Conservation (phyloP, 2,888 invertebrate species). For the Auanema freiburgensis region DNA sequence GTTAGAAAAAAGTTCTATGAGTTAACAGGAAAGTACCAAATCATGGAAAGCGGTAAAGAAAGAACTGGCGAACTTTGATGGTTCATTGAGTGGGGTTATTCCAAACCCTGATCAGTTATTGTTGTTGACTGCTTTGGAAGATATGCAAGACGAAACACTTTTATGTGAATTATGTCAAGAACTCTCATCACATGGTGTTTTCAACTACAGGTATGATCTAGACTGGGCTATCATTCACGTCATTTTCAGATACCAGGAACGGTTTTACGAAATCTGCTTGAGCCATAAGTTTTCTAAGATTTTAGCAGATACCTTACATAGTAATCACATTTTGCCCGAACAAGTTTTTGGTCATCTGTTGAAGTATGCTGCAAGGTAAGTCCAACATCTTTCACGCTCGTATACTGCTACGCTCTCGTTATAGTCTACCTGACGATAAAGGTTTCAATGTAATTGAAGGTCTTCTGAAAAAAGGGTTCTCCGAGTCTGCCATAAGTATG, state of each 20-base stretch:
- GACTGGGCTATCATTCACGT: conserved; percentile 6
- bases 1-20: background rate
- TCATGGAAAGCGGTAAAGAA: background rate
- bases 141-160: background rate
- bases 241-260: background rate
- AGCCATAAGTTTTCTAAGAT: too few species aligned
- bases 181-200: background rate
- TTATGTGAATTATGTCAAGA: background rate
- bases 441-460: too few species aligned
- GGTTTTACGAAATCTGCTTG: background rate
- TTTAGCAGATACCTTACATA: too few species aligned
- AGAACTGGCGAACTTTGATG: background rate
- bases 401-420: too few species aligned
- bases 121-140: background rate
- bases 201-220: conserved; percentile 12
- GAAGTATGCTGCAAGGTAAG: background rate
- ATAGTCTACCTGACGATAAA: too few species aligned
- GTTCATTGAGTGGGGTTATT: conserved; percentile 1
- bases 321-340: conserved; percentile 6
- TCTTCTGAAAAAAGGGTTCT: too few species aligned
- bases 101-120: background rate
- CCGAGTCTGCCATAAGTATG: too few species aligned
- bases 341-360: background rate
- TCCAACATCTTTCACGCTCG: too few species aligned
- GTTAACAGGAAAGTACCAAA: background rate